A percentile compares a stretch with the other conserved stretches of the same genome.
These are phyloP conservation scores for Drosophila obscura DNA, from an alignment of 1,140 invertebrate genomes.

Conservation along the genomic window DNA sequence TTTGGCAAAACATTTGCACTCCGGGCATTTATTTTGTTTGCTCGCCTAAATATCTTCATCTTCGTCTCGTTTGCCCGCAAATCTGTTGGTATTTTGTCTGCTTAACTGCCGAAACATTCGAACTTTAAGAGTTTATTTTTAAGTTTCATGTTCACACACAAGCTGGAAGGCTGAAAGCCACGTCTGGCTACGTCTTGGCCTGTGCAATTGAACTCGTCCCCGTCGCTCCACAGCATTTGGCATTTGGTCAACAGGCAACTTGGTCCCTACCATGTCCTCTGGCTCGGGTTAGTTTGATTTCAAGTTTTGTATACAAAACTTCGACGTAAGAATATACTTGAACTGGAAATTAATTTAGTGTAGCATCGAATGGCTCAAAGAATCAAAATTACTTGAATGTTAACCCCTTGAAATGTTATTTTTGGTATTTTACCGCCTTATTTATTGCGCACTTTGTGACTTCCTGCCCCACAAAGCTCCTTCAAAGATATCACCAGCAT, in stretches of 20 bases:
- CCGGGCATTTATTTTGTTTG: slow-evolving; percentile 39
- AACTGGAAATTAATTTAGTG: slow-evolving; percentile 42
- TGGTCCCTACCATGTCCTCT: slow-evolving; percentile 21
- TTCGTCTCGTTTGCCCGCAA: slow-evolving; percentile 51
- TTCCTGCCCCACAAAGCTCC: background rate
- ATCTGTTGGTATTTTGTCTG: slow-evolving; percentile 54
- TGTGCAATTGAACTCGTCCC: slow-evolving; percentile 40
- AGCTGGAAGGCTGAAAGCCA: background rate
- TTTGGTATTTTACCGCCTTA: too few species aligned
- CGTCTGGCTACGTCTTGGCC: slow-evolving; percentile 17
- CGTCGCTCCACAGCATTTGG: slow-evolving; percentile 11
- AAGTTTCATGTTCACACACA: slow-evolving; percentile 49
- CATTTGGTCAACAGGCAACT: slow-evolving; percentile 47
- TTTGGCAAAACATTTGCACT: slow-evolving; percentile 46
- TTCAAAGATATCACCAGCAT: slow-evolving; percentile 13
- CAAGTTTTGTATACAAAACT: slow-evolving; percentile 1
- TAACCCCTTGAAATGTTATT: background rate
- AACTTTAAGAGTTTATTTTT: slow-evolving; percentile 51
- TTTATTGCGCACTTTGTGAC: too few species aligned
- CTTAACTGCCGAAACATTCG: slow-evolving; percentile 50
- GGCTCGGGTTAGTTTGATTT: slow-evolving; percentile 20
- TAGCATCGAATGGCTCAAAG: background rate
- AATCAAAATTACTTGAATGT: slow-evolving; percentile 17
- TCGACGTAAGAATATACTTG: background rate
- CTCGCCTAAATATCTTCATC: slow-evolving; percentile 50